A percentile compares a stretch with the other conserved stretches of the same genome.
phyloP scores from a whole-genome alignment of 2,113 vertebrate species.

The Perccottus glenii region DNA sequence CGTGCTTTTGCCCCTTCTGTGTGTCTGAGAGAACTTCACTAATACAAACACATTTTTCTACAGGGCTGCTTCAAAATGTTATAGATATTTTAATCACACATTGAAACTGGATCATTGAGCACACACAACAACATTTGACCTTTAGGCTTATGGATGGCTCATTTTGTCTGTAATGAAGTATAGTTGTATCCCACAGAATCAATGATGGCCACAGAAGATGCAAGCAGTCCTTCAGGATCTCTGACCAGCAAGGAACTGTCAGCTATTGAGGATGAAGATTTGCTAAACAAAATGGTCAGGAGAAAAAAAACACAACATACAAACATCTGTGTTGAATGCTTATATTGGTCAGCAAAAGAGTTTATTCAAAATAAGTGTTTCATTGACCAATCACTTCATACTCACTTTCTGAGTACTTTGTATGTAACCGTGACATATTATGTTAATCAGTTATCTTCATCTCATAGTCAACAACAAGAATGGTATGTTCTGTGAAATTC shows the following conservation, averaged over 20 bases:
- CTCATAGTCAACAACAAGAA: neutral
- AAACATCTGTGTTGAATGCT: neutral
- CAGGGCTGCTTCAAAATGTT: constrained; percentile 12
- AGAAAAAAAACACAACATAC: constrained; percentile 31
- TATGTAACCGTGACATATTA: neutral
- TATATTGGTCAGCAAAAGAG: neutral
- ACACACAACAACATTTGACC: no score
- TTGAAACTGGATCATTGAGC: no score
- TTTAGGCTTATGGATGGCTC: no score
- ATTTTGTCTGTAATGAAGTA: no score
- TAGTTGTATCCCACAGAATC: neutral
- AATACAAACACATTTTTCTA: constrained; percentile 31
- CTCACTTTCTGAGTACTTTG: neutral
- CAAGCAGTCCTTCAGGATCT: constrained; percentile 20
- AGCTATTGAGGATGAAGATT: constrained; percentile 88
- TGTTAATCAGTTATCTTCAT: neutral
- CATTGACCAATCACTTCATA: neutral
- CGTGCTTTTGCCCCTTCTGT: constrained; percentile 38
- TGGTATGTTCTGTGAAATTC: neutral
- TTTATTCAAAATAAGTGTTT: neutral
- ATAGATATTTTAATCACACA: neutral
- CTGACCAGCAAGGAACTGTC: constrained; percentile 80
- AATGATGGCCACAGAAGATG: constrained; percentile 22
- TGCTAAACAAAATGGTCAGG: constrained; percentile 92
- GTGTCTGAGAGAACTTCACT: constrained; percentile 26